Base-by-base conservation (phyloP, 2,888 invertebrate species). In the Ametastegia equiseti region DNA sequence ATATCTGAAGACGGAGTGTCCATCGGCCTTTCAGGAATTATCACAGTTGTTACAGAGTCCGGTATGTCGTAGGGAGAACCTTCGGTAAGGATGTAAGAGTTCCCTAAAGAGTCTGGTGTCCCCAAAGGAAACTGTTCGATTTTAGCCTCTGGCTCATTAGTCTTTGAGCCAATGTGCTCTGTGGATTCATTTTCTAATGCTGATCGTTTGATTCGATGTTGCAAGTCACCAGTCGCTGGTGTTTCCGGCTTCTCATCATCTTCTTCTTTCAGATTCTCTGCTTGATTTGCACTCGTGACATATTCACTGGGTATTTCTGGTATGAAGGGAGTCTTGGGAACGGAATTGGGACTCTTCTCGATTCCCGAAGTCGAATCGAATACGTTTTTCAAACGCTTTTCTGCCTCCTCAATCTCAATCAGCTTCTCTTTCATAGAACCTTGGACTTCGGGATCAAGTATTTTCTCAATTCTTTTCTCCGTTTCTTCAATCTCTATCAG, bases 51-150 rank as follows among this genome's bases (percentile, higher is more conserved):
- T 0, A 91, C 88, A 0, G 86, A 86, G 57, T 91, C 90, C 7
- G 91, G 91, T 77, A 91, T 91, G 2, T 91, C 90, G 60, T 87
- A 86, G 0, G 90, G 90, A 2, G 89, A 90, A 69, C 90, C 91
- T 84, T 91, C 91, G 0, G 89, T 88, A 3, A 91, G 86, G 11
- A 91, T 83, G 69, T 90, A 89, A 1, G 88, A 84, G 60, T 82
- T 60, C 13, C 63, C 60, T 9, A 78, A 63, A 6, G 78, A 63
- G 2, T 78, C 78, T 30, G 42, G 63, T 15, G 78, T 42, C n/a
- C 30, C 63, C 3, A 60, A 78, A 27, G 42, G 6, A 27, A 78
- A 19, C 42, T 42, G 39, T 78, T 60, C 60, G 19, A 39, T n/a
- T 39, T 36, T n/a, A 19, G 39, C 19, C 65, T 67, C 39, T 7